phyloP scores from a whole-genome alignment of 2,797 vertebrate genomes.

The Cynopterus sphinx region DNA sequence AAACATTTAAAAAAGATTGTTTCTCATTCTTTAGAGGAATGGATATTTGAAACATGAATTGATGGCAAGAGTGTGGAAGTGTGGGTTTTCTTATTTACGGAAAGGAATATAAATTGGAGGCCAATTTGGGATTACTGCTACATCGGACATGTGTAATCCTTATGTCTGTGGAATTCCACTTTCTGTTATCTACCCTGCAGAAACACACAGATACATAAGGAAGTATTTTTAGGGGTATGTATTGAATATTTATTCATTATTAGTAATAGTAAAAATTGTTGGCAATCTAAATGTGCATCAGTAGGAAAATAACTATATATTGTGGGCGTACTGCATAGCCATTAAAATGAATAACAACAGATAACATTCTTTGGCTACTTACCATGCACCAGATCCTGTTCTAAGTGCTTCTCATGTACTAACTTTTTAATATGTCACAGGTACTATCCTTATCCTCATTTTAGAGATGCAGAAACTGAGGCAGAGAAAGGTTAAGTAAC shows the following conservation, averaged over 20 bases:
- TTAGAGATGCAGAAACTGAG: not conserved
- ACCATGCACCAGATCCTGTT: not conserved
- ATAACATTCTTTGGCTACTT: not conserved
- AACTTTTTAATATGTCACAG: not conserved
- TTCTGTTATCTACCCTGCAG: not conserved
- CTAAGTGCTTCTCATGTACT: not conserved
- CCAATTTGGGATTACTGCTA: not conserved
- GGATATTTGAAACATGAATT: conserved; percentile 34
- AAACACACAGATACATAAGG: not conserved
- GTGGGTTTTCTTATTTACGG: not conserved
- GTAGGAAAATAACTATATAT: not conserved
- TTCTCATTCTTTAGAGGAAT: conserved; percentile 3
- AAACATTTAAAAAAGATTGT: conserved; percentile 28
- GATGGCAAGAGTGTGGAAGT: not conserved
- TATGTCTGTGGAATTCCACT: not conserved
- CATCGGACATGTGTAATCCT: not conserved
- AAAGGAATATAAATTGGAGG: conserved; percentile 14
- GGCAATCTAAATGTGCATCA: not conserved
- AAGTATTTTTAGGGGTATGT: not conserved
- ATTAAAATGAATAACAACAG: not conserved
- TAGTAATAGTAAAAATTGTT: conserved; percentile 26
- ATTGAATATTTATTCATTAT: not conserved
- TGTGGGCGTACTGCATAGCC: not conserved
- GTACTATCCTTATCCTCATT: not conserved
- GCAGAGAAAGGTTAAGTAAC: not conserved